Evolutionary conservation across 1,140 invertebrate genomes (phyloP).

Genomic region (Ladona fulva): DNA sequence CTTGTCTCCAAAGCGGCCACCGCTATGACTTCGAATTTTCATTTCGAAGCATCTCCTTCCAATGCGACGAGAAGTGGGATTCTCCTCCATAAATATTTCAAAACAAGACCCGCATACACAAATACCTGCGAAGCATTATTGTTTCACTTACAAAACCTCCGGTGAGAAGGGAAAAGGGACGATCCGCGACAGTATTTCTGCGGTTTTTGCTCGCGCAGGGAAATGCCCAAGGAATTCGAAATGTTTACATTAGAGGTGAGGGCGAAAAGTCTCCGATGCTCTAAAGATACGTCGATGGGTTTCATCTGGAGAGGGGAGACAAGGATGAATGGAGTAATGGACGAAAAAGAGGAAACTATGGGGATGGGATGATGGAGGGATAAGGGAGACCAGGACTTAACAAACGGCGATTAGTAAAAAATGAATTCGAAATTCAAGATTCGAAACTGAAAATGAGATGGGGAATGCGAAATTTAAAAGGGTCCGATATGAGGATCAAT

Average conservation of each 20-base stretch:
- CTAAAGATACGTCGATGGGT: background rate
- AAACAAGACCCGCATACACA: background rate
- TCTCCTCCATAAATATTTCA: background rate
- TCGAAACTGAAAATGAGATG: too few relatives aligned
- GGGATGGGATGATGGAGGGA: too few relatives aligned
- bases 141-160: slow-evolving; percentile 2
- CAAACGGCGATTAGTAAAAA: too few relatives aligned
- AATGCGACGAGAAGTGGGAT: background rate
- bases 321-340: too few relatives aligned
- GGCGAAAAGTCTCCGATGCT: background rate
- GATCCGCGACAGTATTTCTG: background rate
- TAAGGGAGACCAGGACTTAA: too few relatives aligned
- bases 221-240: background rate
- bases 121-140: background rate
- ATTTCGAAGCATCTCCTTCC: background rate
- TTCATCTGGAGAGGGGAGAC: background rate
- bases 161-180: background rate
- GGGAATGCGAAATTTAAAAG: too few relatives aligned
- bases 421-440: too few relatives aligned
- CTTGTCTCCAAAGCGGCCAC: background rate
- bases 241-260: slow-evolving; percentile 5
- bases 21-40: slow-evolving; percentile 5
- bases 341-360: too few relatives aligned
- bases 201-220: background rate
- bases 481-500: too few relatives aligned